These are phyloP conservation scores for Candoia aspera DNA, from an alignment of 2,113 vertebrate genomes.

Conservation along the genomic window DNA sequence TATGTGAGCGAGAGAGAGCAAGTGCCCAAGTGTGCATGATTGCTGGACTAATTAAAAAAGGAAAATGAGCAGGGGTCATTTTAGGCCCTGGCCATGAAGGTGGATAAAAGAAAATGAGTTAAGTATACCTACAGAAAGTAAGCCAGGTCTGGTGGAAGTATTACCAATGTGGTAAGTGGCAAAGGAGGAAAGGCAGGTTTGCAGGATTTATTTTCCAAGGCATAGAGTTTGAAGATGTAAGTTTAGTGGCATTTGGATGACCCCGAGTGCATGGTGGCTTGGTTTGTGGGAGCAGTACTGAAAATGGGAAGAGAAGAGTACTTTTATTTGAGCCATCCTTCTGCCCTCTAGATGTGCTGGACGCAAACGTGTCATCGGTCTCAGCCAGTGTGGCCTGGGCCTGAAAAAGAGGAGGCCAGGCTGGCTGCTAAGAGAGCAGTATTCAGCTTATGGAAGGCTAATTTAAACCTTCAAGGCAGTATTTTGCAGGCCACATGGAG, in stretches of 20 bases:
- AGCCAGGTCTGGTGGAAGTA: no score
- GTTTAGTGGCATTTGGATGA: not conserved
- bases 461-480: not conserved
- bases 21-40: not conserved
- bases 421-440: not conserved
- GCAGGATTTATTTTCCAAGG: not conserved
- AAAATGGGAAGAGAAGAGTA: not conserved
- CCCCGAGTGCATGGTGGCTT: no score
- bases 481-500: not conserved
- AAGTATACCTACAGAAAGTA: not conserved
- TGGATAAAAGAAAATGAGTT: not conserved
- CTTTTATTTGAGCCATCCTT: not conserved
- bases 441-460: not conserved
- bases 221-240: not conserved
- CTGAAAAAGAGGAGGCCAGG: not conserved
- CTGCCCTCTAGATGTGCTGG: not conserved
- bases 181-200: not conserved
- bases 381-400: not conserved
- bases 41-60: not conserved
- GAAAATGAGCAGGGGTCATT: not conserved
- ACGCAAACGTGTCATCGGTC: not conserved
- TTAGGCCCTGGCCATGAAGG: not conserved
- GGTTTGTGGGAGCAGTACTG: not conserved
- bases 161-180: not conserved
- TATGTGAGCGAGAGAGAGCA: not conserved